Evolutionary conservation across 2,888 invertebrate genomes (phyloP), one percentile per base, ranked within the genome.

Genomic region (Chloroclysta siterata): DNA sequence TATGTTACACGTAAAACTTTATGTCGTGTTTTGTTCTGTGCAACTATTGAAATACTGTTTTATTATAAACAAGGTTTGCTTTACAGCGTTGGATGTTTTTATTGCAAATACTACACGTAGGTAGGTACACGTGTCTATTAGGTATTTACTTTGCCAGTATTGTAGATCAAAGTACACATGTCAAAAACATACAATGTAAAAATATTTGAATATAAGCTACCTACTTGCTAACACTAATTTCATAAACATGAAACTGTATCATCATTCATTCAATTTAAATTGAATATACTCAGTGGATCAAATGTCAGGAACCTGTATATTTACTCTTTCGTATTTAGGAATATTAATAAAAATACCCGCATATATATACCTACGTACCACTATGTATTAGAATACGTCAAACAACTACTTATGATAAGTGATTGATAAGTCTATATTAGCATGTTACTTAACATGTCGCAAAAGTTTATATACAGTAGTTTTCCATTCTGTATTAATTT

Each of bases 1-100:
- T 90, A 91, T 90, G 89, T 82, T 83, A 78, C 82, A 82, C 86
- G 88, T 90, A 87, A 91, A 91, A 90, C 84, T 91, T 91, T 90
- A 90, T 89, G 88, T 87, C 88, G 83, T 83, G 82, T 82, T 85
- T 89, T 87, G 87, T 89, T 87, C 80, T 78, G 80, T 80, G 76
- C 74, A 78, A 79, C 77, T 75, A 75, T 73, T 67, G 68, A 69
- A 72, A 78, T 73, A 74, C 77, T 79, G 75, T 76, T 79, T 80
- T 80, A 79, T 77, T 80, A 77, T 80, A 74, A 69, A 76, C 77
- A 78, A 65, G 73, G 70, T 74, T 78, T 63, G 58, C 47, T 69
- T 74, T 66, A 70, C 61, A 74, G 44, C 39, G 56, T 13, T 62
- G 56, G 53, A 62, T 73, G 65, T 68, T 61, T 70, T 54, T 60